A percentile compares a stretch with the other conserved stretches of the same genome.
These are phyloP conservation scores for Eupithecia centaureata DNA, from an alignment of 2,888 invertebrate genomes.

Conservation along the genomic window DNA sequence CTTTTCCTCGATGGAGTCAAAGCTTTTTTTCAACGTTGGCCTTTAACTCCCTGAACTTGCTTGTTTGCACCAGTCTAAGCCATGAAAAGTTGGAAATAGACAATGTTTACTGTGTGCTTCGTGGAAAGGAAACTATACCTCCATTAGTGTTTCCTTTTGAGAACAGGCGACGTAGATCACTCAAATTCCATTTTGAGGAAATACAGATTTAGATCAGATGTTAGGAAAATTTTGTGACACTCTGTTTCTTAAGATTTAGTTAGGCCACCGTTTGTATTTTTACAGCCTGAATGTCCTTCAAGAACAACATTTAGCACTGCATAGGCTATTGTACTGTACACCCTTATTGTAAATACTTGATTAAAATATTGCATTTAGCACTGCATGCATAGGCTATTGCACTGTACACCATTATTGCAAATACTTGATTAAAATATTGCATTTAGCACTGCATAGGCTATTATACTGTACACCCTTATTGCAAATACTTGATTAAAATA, in stretches of 20 bases:
- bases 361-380: neutral
- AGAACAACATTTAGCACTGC: neutral
- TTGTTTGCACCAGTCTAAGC: conserved; percentile 23
- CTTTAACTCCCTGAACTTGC: conserved; percentile 11
- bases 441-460: neutral
- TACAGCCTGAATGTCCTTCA: neutral
- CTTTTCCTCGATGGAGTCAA: neutral
- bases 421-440: neutral
- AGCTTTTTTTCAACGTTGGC: neutral
- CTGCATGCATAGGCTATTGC: neutral
- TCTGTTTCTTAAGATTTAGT: neutral
- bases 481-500: neutral
- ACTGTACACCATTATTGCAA: neutral
- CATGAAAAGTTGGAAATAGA: conserved; percentile 53
- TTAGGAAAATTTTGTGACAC: conserved; percentile 18
- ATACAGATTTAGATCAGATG: conserved; percentile 53
- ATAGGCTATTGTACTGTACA: neutral
- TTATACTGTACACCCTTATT: neutral
- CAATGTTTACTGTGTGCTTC: conserved; percentile 51
- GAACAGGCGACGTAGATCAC: conserved; percentile 53
- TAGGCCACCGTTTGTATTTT: neutral
- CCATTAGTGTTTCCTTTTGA: conserved; percentile 63
- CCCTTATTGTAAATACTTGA: neutral
- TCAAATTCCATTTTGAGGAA: conserved; percentile 59
- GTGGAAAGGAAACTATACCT: conserved; percentile 61